phyloP scores from a whole-genome alignment of 2,797 vertebrate genomes.

The Periparus ater region DNA sequence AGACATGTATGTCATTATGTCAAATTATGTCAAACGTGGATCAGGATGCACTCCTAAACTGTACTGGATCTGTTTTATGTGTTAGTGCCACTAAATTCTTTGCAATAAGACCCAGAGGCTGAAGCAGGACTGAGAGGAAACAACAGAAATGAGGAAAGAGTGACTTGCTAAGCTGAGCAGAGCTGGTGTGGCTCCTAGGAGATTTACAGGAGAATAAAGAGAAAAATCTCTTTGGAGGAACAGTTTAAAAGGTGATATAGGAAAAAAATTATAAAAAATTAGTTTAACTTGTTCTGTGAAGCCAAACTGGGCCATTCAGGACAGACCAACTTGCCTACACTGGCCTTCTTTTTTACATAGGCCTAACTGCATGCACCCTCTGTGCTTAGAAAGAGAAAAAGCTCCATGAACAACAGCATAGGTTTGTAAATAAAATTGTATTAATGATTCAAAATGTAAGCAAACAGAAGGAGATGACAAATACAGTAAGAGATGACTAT shows the following conservation, averaged over 20 bases:
- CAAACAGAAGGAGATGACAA: background rate
- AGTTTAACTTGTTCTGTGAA: background rate
- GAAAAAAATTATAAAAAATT: background rate
- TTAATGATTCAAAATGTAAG: background rate
- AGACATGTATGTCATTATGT: background rate
- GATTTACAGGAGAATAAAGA: background rate
- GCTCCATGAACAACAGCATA: background rate
- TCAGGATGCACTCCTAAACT: background rate
- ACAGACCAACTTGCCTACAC: background rate
- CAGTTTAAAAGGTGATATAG: background rate
- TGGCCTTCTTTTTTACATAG: background rate
- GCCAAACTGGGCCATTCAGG: background rate
- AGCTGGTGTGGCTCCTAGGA: background rate
- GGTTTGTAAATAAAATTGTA: background rate
- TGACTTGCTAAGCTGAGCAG: background rate
- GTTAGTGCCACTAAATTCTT: background rate
- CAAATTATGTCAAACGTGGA: background rate
- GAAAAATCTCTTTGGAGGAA: background rate
- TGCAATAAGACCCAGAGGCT: background rate
- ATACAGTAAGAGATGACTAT: background rate
- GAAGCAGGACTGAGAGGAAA: background rate
- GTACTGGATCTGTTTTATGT: background rate
- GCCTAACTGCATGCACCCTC: background rate
- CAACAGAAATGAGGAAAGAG: background rate
- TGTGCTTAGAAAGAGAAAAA: background rate